A percentile compares a stretch with the other conserved stretches of the same genome.
These are phyloP conservation scores for Oligia strigilis DNA, from an alignment of 2,888 invertebrate genomes.

Conservation along the genomic window DNA sequence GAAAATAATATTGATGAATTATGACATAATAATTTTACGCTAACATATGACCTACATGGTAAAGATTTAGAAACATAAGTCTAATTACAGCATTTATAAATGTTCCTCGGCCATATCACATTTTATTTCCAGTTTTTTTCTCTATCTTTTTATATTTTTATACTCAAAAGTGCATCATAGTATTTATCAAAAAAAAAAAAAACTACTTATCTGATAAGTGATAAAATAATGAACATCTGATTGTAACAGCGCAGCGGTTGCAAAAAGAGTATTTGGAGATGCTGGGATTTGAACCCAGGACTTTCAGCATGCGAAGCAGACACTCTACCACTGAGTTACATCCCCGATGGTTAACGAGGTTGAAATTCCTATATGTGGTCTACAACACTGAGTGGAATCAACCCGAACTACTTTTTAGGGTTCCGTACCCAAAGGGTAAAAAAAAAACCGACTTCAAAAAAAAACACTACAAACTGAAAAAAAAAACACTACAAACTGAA, in stretches of 20 bases:
- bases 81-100: background rate
- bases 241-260: background rate
- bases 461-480: too few relatives aligned
- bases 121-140: background rate
- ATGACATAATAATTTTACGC: background rate
- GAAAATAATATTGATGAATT: background rate
- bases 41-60: background rate
- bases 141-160: background rate
- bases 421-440: too few relatives aligned
- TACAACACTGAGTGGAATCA: background rate
- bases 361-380: background rate
- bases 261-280: conserved; percentile 77
- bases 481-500: too few relatives aligned
- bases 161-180: background rate
- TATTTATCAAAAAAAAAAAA: background rate
- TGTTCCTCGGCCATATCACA: background rate
- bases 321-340: conserved; percentile 91
- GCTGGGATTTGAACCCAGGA: conserved; percentile 90
- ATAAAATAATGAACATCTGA: too few relatives aligned
- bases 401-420: background rate
- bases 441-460: too few relatives aligned
- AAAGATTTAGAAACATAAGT: too few relatives aligned
- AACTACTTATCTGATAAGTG: background rate
- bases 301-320: conserved; percentile 92
- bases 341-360: conserved; percentile 67